Base-by-base conservation (phyloP, 2,888 invertebrate genomes). In the Noctuana brunneofusca region DNA sequence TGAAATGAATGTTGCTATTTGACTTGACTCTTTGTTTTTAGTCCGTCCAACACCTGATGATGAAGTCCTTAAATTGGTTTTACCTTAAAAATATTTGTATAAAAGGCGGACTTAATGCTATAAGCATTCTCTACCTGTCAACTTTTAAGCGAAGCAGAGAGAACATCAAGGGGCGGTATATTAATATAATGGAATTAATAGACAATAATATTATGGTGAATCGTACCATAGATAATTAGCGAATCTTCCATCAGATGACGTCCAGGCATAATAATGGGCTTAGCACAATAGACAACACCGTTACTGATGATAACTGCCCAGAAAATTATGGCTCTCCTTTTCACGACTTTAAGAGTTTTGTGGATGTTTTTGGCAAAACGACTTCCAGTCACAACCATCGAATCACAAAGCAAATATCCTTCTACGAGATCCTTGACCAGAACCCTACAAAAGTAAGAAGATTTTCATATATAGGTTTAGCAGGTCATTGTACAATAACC, bases 241-340 rank as follows among this genome's bases (percentile, higher is more conserved):
- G 64, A 27, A 14, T 83, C 82, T 24, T 81, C 76, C 54, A 72
- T 67, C 1, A 81, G 66, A 67, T 82, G 81, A 18, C 78, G 68
- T 9, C 84, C 86, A 11, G 80, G 78, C 0, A 66, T 63, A 0
- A 84, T 16, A 0, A 81, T 60, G 0, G 83, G 76, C 43, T 71
- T 70, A 0, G 60, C 0, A 1, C 74, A 9, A 52, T 85, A 86
- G 0, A 76, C 35, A 0, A 79, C 46, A 0, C 79, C 80, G 35
- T 83, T 81, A 0, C 66, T 65, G 2, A 81, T 78, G 38, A 86
- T 70, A 0, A 78, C 69, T 1, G 71, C 2, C 83, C 83, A 86
- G 66, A 80, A 83, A 0, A 80, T 43, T 2, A 80, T 64, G 1
- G 81, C 83, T 2, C 85, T 72, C 43, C 69, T 75, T 68, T 86